Conservation (phyloP, 2,113 vertebrate species). For the Astur gentilis region DNA sequence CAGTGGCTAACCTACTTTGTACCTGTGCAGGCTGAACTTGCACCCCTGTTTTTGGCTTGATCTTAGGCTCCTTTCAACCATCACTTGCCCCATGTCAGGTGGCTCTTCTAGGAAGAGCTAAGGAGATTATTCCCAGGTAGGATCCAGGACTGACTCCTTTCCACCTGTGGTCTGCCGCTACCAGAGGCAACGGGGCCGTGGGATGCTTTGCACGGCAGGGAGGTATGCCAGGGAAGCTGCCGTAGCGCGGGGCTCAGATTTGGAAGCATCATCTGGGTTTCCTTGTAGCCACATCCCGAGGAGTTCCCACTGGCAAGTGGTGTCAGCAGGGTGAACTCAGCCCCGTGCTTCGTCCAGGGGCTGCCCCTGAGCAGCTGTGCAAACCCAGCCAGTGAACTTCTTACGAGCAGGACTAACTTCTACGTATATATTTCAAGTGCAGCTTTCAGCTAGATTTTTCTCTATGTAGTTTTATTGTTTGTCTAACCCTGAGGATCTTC, state of each 20-base stretch:
- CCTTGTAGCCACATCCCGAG: fast-evolving
- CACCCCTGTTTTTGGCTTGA: not conserved
- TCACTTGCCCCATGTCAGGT: not conserved
- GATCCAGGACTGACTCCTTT: not conserved
- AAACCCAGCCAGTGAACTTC: not conserved
- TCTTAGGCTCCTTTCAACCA: not conserved
- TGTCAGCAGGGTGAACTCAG: not conserved
- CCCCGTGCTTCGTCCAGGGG: too few relatives aligned
- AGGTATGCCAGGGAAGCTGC: not conserved
- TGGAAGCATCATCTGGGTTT: not conserved
- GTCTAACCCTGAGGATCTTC: not conserved
- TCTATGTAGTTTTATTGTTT: not conserved
- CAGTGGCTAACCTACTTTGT: not conserved
- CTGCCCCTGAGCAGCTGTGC: not conserved
- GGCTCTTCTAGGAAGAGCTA: not conserved
- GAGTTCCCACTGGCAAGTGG: not conserved
- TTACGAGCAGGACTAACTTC: not conserved
- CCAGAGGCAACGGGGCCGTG: not conserved
- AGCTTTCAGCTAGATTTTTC: not conserved
- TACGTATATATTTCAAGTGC: not conserved
- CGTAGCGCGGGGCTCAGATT: fast-evolving
- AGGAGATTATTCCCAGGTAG: not conserved
- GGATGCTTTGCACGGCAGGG: not conserved
- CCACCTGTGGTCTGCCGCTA: not conserved
- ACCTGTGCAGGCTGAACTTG: not conserved